These are phyloP conservation scores for Cerastis rubricosa DNA, from an alignment of 2,888 invertebrate genomes.

Conservation along the genomic window DNA sequence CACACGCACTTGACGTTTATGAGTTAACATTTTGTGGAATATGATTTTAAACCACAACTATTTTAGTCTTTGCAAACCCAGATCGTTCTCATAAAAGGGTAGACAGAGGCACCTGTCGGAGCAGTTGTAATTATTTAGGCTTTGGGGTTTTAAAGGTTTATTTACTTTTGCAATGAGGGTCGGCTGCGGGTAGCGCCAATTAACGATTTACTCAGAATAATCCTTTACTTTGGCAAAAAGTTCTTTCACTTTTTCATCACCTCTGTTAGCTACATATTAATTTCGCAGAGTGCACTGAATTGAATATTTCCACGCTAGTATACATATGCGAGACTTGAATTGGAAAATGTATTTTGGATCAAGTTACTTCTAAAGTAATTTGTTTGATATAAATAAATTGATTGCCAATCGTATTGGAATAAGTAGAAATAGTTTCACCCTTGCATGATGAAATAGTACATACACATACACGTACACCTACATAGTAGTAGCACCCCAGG, in stretches of 20 bases:
- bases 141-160: neutral
- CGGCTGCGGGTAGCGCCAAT: neutral
- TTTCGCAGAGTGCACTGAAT: constrained; percentile 29
- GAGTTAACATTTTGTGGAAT: neutral
- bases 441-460: too few species aligned
- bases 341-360: constrained; percentile 16
- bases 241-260: neutral
- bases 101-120: neutral
- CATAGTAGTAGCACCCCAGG: too few species aligned
- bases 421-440: neutral
- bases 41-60: neutral
- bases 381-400: neutral
- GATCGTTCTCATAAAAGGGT: neutral
- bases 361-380: neutral
- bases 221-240: neutral
- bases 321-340: constrained; percentile 5
- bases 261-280: constrained; percentile 1
- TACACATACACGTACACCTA: too few species aligned
- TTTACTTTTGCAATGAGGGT: neutral
- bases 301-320: constrained; percentile 7
- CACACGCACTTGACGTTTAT: neutral
- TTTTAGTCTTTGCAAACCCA: neutral
- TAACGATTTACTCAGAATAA: neutral
- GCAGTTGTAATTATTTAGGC: neutral
- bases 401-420: constrained; percentile 12